Percentiles rank a stretch among this genome's conserved stretches.
Evolutionary conservation across 1,140 invertebrate genomes (phyloP).

Genomic region (Listronotus oregonensis): DNA sequence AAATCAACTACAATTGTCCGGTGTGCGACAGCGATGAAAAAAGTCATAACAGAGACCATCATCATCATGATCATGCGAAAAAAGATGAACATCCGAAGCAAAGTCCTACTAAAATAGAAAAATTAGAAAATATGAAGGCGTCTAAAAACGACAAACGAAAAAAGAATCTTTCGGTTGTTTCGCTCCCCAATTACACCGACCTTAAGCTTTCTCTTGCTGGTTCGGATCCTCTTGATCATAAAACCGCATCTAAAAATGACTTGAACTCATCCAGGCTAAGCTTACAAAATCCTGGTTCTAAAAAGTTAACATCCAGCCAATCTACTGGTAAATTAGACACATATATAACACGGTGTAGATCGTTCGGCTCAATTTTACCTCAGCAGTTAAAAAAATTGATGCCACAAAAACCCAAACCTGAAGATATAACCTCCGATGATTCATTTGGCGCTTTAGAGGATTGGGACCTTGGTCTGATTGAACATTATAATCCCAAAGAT

Average conservation of each 20-base stretch:
- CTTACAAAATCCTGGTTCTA: constrained; percentile 43
- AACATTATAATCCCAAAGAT: constrained; percentile 56
- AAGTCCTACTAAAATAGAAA: constrained; percentile 26
- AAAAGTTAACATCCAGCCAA: constrained; percentile 46
- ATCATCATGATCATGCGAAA: constrained; percentile 38
- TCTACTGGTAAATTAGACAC: constrained; percentile 50
- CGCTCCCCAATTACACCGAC: constrained; percentile 61
- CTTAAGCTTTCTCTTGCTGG: constrained; percentile 51
- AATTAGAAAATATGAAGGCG: not conserved
- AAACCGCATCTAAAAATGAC: constrained; percentile 9
- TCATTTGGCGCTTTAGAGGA: constrained; percentile 57
- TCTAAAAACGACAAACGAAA: constrained; percentile 32
- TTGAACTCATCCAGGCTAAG: constrained; percentile 43
- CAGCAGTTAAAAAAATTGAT: constrained; percentile 54
- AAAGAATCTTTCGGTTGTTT: constrained; percentile 56
- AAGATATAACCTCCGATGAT: constrained; percentile 55
- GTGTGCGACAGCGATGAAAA: constrained; percentile 42
- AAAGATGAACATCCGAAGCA: constrained; percentile 14
- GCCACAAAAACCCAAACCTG: constrained; percentile 43
- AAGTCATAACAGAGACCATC: constrained; percentile 45
- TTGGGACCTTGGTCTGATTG: constrained; percentile 56
- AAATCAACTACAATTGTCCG: constrained; percentile 49
- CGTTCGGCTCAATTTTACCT: constrained; percentile 55
- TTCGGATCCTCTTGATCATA: constrained; percentile 21
- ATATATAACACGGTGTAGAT: constrained; percentile 55